Evolutionary conservation across 2,888 invertebrate species (phyloP), one percentile per base, ranked within the genome.

Genomic region (Holacanthella duospinosa): DNA sequence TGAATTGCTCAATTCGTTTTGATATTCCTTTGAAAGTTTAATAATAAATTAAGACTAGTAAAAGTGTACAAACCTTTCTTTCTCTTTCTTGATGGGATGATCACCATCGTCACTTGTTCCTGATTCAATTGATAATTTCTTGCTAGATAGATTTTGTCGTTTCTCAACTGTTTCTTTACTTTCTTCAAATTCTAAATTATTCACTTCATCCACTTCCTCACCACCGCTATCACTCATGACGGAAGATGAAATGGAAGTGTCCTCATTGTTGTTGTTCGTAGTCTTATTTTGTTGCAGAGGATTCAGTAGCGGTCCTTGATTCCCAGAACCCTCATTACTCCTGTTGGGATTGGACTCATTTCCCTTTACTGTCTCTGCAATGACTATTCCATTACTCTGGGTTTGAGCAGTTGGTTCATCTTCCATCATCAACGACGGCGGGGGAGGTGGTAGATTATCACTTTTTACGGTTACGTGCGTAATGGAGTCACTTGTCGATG

Each of bases 181-280:
- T 21, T 48, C 48, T 55, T 28, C 29, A 55, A 55, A 19, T 29
- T 55, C 59, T 24, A 55, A 56, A 4, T 44, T 2, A 12, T 63
- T 58, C 24, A 58, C 64, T 25, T 61, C 63, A 16, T 63, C 68
- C 54, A 63, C 62, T 44, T 67, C 64, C 43, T 69, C 71, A 60
- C 69, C 72, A 6, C 67, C 72, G 65, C 70, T 70, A 54, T 71
- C 72, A 68, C 72, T 72, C 72, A 72, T 71, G 53, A 72, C 72
- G 24, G 71, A 71, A 1, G 71, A 72, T 21, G 72, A 72, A 29
- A 72, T 70, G 12, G 70, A 71, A 1, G 72, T 72, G 56, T 72
- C 72, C 56, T 72, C 72, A 64, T 71, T 72, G 53, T 69, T 69
- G 57, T 68, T 66, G 43, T 64, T 64, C 21, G 64, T 64, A 60